Percentiles rank a stretch among this genome's conserved stretches.
Evolutionary conservation across 2,797 vertebrate genomes (phyloP).

Genomic region (Crocidura indochinensis): DNA sequence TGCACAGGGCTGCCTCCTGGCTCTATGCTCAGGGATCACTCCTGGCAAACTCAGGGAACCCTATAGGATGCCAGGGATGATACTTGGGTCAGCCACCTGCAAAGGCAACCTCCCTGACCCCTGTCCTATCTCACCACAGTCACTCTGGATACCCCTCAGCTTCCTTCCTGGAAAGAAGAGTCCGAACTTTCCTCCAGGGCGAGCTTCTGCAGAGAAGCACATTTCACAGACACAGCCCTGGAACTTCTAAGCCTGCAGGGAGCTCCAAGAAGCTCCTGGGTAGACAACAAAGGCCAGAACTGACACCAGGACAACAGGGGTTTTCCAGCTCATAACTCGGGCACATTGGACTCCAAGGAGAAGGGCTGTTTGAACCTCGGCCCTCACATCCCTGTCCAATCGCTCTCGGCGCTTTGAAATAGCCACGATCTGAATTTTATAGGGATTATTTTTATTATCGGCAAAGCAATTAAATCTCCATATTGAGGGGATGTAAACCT

Average conservation of each 20-base stretch:
- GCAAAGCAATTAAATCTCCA: conserved; percentile 92
- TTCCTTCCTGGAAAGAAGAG: neutral
- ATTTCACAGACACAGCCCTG: no score
- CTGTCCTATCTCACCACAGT: no score
- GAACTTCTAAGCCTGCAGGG: no score
- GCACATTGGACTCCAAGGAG: conserved; percentile 61
- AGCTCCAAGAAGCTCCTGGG: conserved; percentile 76
- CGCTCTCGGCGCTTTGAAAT: conserved; percentile 89
- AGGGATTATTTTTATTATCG: conserved; percentile 89
- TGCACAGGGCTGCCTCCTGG: no score
- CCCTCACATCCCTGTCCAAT: conserved; percentile 82
- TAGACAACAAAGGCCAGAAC: conserved; percentile 83
- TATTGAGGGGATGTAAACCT: conserved; percentile 91
- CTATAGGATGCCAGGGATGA: no score
- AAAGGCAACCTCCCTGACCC: no score
- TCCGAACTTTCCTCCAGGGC: no score
- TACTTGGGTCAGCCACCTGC: no score
- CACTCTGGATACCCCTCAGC: no score
- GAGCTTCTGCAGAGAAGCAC: neutral
- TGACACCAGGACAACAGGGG: conserved; percentile 74
- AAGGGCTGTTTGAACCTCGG: conserved; percentile 80
- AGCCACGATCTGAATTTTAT: conserved; percentile 89
- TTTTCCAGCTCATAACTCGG: conserved; percentile 78
- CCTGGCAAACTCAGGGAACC: no score
- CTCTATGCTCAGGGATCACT: no score